Base-by-base conservation (phyloP, 2,888 invertebrate genomes). In the Ischnus inquisitorius region DNA sequence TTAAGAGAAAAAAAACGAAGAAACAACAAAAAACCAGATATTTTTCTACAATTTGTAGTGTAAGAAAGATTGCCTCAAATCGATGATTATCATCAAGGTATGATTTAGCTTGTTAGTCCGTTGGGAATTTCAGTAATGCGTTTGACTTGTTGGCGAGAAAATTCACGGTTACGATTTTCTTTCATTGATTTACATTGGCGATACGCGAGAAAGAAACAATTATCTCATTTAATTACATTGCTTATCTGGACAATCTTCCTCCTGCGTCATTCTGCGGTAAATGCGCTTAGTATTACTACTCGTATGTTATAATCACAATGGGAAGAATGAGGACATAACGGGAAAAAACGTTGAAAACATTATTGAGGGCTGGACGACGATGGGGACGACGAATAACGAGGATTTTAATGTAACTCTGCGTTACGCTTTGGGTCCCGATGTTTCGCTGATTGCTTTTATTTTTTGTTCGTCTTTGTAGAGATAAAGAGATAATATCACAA, bases 221-320 rank as follows among this genome's bases (percentile, higher is more conserved):
- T 25, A 22, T 74, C 48, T 25, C 69, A 67, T 60, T 76, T 76
- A 14, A 46, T 78, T 75, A 65, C 72, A 54, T 10, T 65, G 71
- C 64, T 60, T 64, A 83, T 86, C 87, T 85, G 87, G 88, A 87
- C 86, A 87, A 86, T 83, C 82, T 89, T 88, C 90, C 90, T 91
- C 85, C 88, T 91, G 88, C 90, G 90, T 89, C 91, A 81, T 89
- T 90, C 86, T 89, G 88, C 88, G 87, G 71, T 84, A 67, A 87
- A 86, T 89, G 88, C 89, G 88, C 87, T 86, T 92, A 91, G 92
- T 92, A 92, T 92, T 92, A 92, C 90, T 92, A 91, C 88, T 90
- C 82, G 79, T 82, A 82, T 84, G 62, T 69, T 79, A 79, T 84
- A 84, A 84, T 67, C 78, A 60, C 60, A 60, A 60, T 60, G 60